These are phyloP conservation scores for Condylostylus longicornis DNA, from an alignment of 1,140 invertebrate genomes.

Conservation along the genomic window DNA sequence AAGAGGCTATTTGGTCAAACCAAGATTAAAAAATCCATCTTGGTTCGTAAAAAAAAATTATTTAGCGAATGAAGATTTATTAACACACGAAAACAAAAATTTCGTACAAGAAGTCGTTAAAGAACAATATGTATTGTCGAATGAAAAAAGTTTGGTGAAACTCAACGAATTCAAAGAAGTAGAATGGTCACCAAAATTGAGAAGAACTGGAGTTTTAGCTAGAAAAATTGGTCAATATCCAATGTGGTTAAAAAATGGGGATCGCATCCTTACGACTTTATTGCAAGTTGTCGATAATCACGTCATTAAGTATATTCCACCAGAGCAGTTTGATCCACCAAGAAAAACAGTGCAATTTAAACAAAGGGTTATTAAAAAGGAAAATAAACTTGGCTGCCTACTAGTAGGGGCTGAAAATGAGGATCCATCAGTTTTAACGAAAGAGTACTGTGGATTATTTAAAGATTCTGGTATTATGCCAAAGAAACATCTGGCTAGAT, in stretches of 20 bases:
- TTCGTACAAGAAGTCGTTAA: slow-evolving; percentile 68
- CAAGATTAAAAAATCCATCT: slow-evolving; percentile 37
- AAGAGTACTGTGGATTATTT: slow-evolving; percentile 82
- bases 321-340: slow-evolving; percentile 55
- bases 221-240: slow-evolving; percentile 88
- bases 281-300: slow-evolving; percentile 91
- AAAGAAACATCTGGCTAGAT: slow-evolving; percentile 69
- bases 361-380: slow-evolving; percentile 17
- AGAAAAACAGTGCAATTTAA: no score
- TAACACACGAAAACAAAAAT: slow-evolving; percentile 64
- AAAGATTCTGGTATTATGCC: slow-evolving; percentile 72
- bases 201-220: slow-evolving; percentile 73
- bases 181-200: slow-evolving; percentile 46
- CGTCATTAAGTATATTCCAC: slow-evolving; percentile 80
- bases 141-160: slow-evolving; percentile 37
- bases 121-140: slow-evolving; percentile 40
- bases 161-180: slow-evolving; percentile 38
- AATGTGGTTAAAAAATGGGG: slow-evolving; percentile 80
- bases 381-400: slow-evolving; percentile 49
- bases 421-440: slow-evolving; percentile 75
- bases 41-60: slow-evolving; percentile 40
- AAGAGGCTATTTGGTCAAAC: slow-evolving; percentile 29
- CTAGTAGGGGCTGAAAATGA: slow-evolving; percentile 78
- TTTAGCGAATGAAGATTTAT: slow-evolving; percentile 44
- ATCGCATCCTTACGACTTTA: slow-evolving; percentile 60